Conservation (phyloP, 2,888 invertebrate species). For the Tinea semifulvella region DNA sequence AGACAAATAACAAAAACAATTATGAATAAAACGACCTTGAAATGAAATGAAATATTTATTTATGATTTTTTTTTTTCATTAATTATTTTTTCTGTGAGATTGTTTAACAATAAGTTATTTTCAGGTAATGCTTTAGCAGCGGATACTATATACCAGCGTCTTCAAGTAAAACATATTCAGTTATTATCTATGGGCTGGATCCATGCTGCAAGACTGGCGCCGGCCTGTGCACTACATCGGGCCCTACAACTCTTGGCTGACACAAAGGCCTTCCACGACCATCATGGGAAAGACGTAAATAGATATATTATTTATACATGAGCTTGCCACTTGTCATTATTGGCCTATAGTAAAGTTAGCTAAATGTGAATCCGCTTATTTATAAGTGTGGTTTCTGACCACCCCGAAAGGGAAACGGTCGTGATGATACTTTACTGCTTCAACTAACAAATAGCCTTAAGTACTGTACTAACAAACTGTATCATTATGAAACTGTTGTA, state of each 20-base stretch:
- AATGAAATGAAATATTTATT: too few species aligned
- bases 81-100: neutral
- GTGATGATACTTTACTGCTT: too few species aligned
- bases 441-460: too few species aligned
- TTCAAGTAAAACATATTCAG: slow-evolving; percentile 94
- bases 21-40: too few species aligned
- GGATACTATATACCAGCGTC: slow-evolving; percentile 74
- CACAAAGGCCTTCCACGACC: slow-evolving; percentile 85
- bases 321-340: too few species aligned
- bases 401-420: too few species aligned
- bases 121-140: slow-evolving; percentile 79
- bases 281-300: slow-evolving; percentile 88
- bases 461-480: too few species aligned
- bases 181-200: slow-evolving; percentile 90
- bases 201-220: slow-evolving; percentile 77
- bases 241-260: slow-evolving; percentile 76
- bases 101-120: neutral
- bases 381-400: too few species aligned
- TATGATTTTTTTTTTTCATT: slow-evolving; percentile 2
- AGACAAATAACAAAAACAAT: too few species aligned
- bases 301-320: neutral
- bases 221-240: slow-evolving; percentile 75
- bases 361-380: too few species aligned
- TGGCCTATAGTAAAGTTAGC: too few species aligned
- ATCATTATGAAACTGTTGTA: too few species aligned